A percentile compares a stretch with the other conserved stretches of the same genome.
These are phyloP conservation scores for Thera britannica DNA, from an alignment of 2,888 invertebrate species.

Conservation along the genomic window DNA sequence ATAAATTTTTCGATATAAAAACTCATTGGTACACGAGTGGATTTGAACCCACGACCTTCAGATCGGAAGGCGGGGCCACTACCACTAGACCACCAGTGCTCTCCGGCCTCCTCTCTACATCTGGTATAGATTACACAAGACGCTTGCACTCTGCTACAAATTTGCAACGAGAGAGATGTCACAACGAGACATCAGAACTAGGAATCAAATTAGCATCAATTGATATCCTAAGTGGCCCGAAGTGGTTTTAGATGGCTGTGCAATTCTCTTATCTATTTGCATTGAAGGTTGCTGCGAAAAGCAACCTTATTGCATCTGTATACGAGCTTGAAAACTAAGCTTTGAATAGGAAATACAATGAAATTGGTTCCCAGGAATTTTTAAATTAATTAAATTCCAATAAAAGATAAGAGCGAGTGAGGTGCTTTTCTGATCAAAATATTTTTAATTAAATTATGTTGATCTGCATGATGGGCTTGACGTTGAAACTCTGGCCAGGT, in stretches of 20 bases:
- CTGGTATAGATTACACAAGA: neutral
- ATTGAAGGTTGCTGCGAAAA: neutral
- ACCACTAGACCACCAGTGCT: too few relatives aligned
- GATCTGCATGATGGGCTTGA: too few relatives aligned
- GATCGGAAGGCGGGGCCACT: too few relatives aligned
- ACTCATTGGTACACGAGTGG: too few relatives aligned
- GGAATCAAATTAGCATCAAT: constrained; percentile 8
- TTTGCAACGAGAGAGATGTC: neutral
- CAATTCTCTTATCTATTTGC: constrained; percentile 3
- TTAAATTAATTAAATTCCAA: neutral
- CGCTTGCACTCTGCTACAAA: neutral
- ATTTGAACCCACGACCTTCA: too few relatives aligned
- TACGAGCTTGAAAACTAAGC: neutral
- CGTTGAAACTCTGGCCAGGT: too few relatives aligned
- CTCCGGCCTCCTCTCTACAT: neutral
- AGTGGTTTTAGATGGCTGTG: constrained; percentile 2
- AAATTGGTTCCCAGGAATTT: neutral
- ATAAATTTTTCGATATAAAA: too few relatives aligned
- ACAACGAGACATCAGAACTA: neutral
- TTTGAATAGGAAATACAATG: neutral
- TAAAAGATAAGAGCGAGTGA: neutral
- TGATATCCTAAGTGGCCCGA: constrained; percentile 17
- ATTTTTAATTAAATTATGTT: too few relatives aligned
- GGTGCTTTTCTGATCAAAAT: neutral
- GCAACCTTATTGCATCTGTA: neutral